Evolutionary conservation across 1,140 invertebrate species (phyloP), one percentile per base, ranked within the genome.

Genomic region (Pinna nobilis): DNA sequence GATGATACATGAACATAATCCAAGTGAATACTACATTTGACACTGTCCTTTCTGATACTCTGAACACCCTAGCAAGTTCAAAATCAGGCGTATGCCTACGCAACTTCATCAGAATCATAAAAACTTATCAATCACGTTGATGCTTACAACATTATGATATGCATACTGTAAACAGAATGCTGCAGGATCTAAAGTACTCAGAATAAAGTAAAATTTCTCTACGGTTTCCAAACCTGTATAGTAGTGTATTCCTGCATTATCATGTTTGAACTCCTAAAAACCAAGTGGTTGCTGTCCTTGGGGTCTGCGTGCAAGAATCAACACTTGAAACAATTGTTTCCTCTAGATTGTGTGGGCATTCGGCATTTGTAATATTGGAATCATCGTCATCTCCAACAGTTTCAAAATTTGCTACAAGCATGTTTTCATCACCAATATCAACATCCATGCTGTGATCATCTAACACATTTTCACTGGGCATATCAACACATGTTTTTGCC

Each of bases 1-100:
- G 76, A 20, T 70, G 70, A 18, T 28, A 23, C 70, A 77, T 77
- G 49, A 70, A 72, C 11, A 64, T 37, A 15, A 77, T 50, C 75
- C 75, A 77, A 37, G 75, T 73, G 39, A 64, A 32, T 5, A 72
- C 9, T 20, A 73, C 49, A 64, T 68, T 68, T 25, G 25, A 35
- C 32, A 76, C 55, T 20, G 37, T 47, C 30, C 25, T 55, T 63
- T 72, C 64, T 13, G 69, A 41, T 15, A 72, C 55, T 7, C 57
- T 25, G 60, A 73, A 77, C 59, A 77, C 23, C 51, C 65, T 68
- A 7, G 49, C 44, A 13, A 73, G 60, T 59, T 73, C 59, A 65
- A 73, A 72, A 32, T 70, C 55, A 32, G 60, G 55, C 20, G n/a
- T 77, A 49, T 77, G 49, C 44, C 49, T 35, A 18, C 70, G 47